Evolutionary conservation across 2,888 invertebrate species (phyloP).

Genomic region (Theretra japonica): DNA sequence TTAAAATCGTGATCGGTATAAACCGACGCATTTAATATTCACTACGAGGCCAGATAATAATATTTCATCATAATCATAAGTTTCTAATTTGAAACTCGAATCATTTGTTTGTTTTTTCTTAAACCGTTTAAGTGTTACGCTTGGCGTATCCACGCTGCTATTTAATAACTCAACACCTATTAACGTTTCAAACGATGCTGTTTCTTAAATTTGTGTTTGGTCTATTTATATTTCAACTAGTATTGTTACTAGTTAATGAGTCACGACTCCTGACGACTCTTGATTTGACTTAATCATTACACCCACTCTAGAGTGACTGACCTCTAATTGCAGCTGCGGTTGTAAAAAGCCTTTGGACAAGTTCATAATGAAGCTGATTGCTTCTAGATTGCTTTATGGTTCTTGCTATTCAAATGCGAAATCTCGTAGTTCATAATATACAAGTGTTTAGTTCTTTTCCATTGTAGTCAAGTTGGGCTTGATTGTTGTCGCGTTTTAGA

Average conservation of each 20-base stretch:
- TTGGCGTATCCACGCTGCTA: constrained; percentile 29
- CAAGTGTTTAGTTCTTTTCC: constrained; percentile 13
- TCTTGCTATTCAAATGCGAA: constrained; percentile 20
- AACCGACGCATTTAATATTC: constrained; percentile 26
- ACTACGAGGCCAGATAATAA: constrained; percentile 33
- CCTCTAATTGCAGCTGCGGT: constrained; percentile 43
- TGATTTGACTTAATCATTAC: constrained; percentile 51
- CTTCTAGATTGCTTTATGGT: constrained; percentile 35
- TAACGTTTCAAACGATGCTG: constrained; percentile 8
- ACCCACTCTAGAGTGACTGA: constrained; percentile 52
- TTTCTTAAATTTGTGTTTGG: constrained; percentile 17
- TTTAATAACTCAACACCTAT: constrained; percentile 17
- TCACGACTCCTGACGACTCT: constrained; percentile 46
- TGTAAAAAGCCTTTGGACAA: constrained; percentile 31
- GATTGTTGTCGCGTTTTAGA: constrained; percentile 3
- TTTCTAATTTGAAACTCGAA: constrained; percentile 23
- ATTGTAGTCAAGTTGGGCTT: background rate
- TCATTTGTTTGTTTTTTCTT: constrained; percentile 33
- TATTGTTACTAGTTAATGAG: constrained; percentile 35
- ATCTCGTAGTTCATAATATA: constrained; percentile 9
- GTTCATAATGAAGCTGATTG: constrained; percentile 32
- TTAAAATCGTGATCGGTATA: constrained; percentile 44
- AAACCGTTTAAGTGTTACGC: constrained; percentile 30
- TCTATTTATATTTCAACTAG: constrained; percentile 27
- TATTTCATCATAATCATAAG: constrained; percentile 24